phyloP scores from a whole-genome alignment of 2,113 vertebrate species.

The Philantomba maxwellii region DNA sequence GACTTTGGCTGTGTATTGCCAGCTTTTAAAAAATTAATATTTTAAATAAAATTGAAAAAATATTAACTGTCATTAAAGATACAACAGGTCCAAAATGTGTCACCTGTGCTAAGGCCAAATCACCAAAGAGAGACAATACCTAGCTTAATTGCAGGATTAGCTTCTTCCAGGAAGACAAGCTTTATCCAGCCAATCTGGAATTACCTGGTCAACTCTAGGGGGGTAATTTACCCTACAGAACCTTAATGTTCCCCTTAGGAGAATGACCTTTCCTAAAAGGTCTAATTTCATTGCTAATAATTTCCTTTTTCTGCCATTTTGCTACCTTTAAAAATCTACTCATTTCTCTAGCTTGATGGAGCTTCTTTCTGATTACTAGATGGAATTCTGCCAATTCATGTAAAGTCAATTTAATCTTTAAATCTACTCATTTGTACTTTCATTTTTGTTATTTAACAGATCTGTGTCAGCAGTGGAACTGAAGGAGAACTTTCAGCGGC shows the following conservation, averaged over 20 bases:
- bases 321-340: neutral
- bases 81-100: neutral
- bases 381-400: neutral
- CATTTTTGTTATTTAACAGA: neutral
- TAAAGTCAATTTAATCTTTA: neutral
- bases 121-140: neutral
- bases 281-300: neutral
- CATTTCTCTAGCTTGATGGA: neutral
- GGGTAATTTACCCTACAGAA: neutral
- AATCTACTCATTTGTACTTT: neutral
- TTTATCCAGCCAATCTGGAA: neutral
- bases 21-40: neutral
- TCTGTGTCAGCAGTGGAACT: neutral
- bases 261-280: neutral
- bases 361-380: neutral
- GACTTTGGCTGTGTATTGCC: neutral
- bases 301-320: neutral
- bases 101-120: neutral
- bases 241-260: neutral
- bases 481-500: neutral
- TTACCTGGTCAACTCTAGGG: neutral
- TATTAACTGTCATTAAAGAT: neutral
- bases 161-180: neutral
- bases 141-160: neutral
- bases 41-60: neutral